Conservation (phyloP, 1,140 invertebrate species). For the Solenopsis invicta region DNA sequence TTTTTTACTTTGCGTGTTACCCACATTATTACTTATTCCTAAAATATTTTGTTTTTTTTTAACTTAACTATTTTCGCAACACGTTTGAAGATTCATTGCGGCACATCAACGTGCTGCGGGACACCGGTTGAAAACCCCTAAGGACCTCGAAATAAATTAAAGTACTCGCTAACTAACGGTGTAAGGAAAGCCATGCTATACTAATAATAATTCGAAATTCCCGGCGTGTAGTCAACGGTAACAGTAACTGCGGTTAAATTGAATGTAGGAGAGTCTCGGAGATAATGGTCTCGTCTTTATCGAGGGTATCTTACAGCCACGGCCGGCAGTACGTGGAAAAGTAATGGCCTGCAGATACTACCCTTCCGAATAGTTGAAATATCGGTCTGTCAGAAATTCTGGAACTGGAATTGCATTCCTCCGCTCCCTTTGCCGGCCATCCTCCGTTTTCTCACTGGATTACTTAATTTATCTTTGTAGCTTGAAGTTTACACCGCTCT, state of each 20-base stretch:
- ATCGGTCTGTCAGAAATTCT: slow-evolving; percentile 62
- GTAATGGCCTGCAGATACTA: slow-evolving; percentile 45
- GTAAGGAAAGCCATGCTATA: neutral
- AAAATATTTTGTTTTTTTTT: no score
- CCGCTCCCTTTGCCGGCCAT: slow-evolving; percentile 11
- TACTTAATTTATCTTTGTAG: slow-evolving; percentile 54
- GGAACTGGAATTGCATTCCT: slow-evolving; percentile 57
- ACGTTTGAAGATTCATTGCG: no score
- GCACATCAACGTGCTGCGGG: no score
- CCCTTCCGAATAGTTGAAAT: slow-evolving; percentile 53
- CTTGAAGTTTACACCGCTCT: neutral
- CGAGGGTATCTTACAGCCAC: slow-evolving; percentile 30
- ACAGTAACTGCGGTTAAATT: slow-evolving; percentile 44
- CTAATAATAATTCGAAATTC: slow-evolving; percentile 33
- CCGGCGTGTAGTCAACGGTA: slow-evolving; percentile 19
- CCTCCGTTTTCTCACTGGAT: slow-evolving; percentile 28
- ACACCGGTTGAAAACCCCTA: no score
- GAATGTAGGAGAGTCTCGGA: slow-evolving; percentile 38
- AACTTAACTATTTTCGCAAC: no score
- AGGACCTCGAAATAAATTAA: neutral
- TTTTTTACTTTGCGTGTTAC: no score
- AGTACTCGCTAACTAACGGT: neutral
- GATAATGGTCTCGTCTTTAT: slow-evolving; percentile 64
- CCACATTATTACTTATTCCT: no score
- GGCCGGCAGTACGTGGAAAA: slow-evolving; percentile 29